phyloP scores from a whole-genome alignment of 2,113 vertebrate genomes.

The Cyprinodon tularosa region DNA sequence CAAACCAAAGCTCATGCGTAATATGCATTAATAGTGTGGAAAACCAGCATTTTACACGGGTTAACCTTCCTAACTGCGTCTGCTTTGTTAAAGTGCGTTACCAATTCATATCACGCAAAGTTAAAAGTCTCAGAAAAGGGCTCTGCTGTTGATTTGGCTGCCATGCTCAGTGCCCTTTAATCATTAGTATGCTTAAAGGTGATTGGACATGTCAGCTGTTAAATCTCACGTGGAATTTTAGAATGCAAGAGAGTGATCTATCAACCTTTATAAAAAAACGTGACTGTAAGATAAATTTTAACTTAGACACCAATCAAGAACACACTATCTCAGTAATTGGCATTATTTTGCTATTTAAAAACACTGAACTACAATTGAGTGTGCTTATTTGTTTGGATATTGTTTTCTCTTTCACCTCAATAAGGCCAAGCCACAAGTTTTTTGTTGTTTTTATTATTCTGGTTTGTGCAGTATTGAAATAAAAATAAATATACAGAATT shows the following conservation, averaged over 20 bases:
- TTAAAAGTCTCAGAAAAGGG: conserved; percentile 11
- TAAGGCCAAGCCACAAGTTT: neutral
- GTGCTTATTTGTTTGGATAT: neutral
- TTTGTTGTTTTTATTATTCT: neutral
- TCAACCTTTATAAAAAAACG: neutral
- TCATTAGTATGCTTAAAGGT: conserved; percentile 25
- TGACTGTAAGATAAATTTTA: neutral
- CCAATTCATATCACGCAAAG: conserved; percentile 26
- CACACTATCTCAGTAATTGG: too few relatives aligned
- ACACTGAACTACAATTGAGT: neutral
- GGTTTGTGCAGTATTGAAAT: neutral
- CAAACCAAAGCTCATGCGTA: neutral
- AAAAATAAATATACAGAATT: too few relatives aligned
- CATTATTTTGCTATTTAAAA: neutral
- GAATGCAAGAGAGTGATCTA: conserved; percentile 8
- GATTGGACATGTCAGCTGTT: conserved; percentile 40
- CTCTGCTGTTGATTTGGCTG: conserved; percentile 37
- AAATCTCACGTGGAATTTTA: conserved; percentile 44
- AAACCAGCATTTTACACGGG: neutral
- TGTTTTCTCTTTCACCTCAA: neutral
- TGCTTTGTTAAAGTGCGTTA: conserved; percentile 5
- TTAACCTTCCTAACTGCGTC: conserved; percentile 14
- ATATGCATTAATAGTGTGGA: neutral
- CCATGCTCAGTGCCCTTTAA: conserved; percentile 49
- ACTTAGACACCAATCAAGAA: neutral